A percentile compares a stretch with the other conserved stretches of the same genome.
phyloP scores from a whole-genome alignment of 64 coral and sea anemone genomes.

The Porites lutea region DNA sequence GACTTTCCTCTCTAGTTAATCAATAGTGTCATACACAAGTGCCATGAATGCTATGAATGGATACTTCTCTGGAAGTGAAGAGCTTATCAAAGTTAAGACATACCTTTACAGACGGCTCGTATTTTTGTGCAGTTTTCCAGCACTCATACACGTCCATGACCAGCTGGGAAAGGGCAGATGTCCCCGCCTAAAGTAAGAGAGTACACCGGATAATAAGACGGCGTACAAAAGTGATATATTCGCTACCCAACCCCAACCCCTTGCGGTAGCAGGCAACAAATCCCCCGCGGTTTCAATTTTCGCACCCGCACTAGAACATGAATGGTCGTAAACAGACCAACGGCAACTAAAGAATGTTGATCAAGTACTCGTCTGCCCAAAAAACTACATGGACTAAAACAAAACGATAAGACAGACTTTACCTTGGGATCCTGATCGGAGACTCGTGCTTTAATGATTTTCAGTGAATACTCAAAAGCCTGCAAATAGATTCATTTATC shows the following conservation, averaged over 20 bases:
- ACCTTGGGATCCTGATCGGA: constrained; percentile 72
- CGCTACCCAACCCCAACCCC: too few species aligned
- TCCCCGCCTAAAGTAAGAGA: constrained; percentile 43
- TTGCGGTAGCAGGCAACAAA: too few species aligned
- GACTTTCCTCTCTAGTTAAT: too few species aligned
- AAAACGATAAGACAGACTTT: background rate
- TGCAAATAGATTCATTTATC: background rate
- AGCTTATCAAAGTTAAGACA: background rate
- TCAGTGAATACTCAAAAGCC: constrained; percentile 77
- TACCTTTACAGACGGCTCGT: constrained; percentile 80
- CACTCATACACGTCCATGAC: constrained; percentile 79
- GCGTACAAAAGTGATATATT: too few species aligned
- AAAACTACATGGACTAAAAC: background rate
- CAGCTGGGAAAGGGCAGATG: constrained; percentile 55
- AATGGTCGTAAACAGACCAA: too few species aligned
- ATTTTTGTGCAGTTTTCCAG: constrained; percentile 93
- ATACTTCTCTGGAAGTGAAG: background rate
- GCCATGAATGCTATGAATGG: background rate
- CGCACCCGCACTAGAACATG: too few species aligned
- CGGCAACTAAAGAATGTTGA: too few species aligned
- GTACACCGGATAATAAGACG: background rate
- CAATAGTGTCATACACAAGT: background rate
- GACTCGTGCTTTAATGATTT: constrained; percentile 77
- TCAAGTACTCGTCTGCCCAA: too few species aligned
- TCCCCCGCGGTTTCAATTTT: too few species aligned